Evolutionary conservation across 2,888 invertebrate species (phyloP), one percentile per base, ranked within the genome.

Genomic region (Agriopis aurantiaria): DNA sequence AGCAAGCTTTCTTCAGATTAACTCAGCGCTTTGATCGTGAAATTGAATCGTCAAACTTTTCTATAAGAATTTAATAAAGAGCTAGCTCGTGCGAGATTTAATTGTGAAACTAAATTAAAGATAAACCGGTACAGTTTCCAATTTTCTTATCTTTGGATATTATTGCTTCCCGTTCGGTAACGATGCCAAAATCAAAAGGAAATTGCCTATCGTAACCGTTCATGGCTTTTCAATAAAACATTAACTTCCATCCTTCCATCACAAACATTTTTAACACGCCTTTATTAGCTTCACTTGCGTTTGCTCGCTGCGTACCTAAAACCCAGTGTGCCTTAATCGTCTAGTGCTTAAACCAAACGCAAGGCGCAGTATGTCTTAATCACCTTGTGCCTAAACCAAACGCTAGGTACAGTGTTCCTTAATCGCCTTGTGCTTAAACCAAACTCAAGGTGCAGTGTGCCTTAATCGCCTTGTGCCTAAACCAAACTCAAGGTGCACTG

Each of bases 151-250:
- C 69, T 60, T 60, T 23, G 40, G 23, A 46, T 48, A 33, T 66
- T 65, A 65, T 62, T 65, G 64, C 57, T 65, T 68, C 57, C 49
- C 46, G 52, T 56, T 55, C 49, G 23, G 57, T 58, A 68, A 68
- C 43, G 48, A 70, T 59, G 17, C 56, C 51, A 33, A 48, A 60
- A 64, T 68, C 40, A 45, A 55, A 56, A 53, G 73, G 71, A 73
- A 73, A 69, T 57, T 65, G 64, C 48, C 52, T 63, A 45, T 49
- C 66, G 65, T 63, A 63, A 64, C 40, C 52, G 67, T 72, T 72
- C 51, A 74, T 74, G 65, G 49, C 62, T 46, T 55, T 33, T 33
- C 71, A 65, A 72, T 76, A 69, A 74, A 76, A 69, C 52, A 60
- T 48, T 59, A 69, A 56, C 45, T 52, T 66, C 61, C 53, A 68